Percentiles rank a stretch among this genome's conserved stretches.
phyloP scores from a whole-genome alignment of 2,888 invertebrate species.

The Andrena dorsata region DNA sequence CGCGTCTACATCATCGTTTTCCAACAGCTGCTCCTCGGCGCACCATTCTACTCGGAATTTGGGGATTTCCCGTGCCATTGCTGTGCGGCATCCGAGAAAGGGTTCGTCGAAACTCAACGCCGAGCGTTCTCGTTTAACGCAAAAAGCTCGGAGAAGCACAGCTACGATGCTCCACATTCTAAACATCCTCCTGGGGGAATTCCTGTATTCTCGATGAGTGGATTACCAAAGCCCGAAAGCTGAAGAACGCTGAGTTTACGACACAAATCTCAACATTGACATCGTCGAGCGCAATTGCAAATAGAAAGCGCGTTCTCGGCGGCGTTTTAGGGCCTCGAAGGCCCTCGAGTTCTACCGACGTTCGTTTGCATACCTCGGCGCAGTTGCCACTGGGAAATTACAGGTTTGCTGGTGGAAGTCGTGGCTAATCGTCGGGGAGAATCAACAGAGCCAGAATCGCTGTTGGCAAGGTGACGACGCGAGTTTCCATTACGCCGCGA shows the following conservation, averaged over 20 bases:
- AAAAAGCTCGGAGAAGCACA: not conserved
- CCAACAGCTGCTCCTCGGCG: conserved; percentile 11
- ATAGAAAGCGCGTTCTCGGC: not conserved
- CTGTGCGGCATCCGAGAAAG: not conserved
- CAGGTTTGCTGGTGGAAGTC: conserved; percentile 21
- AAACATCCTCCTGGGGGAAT: not conserved
- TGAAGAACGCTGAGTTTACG: not conserved
- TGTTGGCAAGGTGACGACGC: conserved; percentile 54
- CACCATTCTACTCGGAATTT: conserved; percentile 27
- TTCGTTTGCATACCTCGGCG: conserved; percentile 29
- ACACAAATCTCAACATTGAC: not conserved
- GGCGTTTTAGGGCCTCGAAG: not conserved
- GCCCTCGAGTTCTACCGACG: not conserved
- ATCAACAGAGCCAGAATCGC: conserved; percentile 48
- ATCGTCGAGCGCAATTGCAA: not conserved
- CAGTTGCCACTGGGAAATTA: conserved; percentile 39
- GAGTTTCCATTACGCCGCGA: conserved; percentile 20
- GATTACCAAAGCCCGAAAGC: not conserved
- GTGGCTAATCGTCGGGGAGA: conserved; percentile 34
- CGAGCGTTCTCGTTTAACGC: not conserved
- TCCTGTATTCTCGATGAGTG: not conserved
- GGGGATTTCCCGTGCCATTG: conserved; percentile 31
- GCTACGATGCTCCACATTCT: not conserved
- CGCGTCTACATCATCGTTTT: not conserved
- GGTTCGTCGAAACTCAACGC: conserved; percentile 22